A percentile compares a stretch with the other conserved stretches of the same genome.
phyloP scores from a whole-genome alignment of 1,140 invertebrate species.

The Dinoponera quadriceps region DNA sequence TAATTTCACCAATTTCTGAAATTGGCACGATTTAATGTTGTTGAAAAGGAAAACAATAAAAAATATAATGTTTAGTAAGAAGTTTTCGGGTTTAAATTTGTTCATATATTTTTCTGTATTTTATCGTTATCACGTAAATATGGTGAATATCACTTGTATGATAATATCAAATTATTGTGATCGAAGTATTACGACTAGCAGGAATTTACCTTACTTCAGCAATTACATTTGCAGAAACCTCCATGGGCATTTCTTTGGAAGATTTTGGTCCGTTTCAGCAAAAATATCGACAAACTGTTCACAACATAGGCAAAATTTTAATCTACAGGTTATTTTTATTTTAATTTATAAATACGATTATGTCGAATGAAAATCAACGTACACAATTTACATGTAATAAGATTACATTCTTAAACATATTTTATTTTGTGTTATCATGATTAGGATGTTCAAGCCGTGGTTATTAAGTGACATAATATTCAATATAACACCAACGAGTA shows the following conservation, averaged over 20 bases:
- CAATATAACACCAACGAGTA: slow-evolving; percentile 82
- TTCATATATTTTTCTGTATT: too few relatives aligned
- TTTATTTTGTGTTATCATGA: neutral
- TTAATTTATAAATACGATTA: slow-evolving; percentile 7
- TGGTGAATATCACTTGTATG: too few relatives aligned
- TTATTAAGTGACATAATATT: slow-evolving; percentile 86
- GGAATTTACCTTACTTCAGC: neutral
- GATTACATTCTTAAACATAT: neutral
- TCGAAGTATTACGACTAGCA: neutral
- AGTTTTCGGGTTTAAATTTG: too few relatives aligned
- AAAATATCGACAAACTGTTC: slow-evolving; percentile 88
- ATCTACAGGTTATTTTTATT: too few relatives aligned
- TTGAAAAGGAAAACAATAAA: too few relatives aligned
- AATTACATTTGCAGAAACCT: slow-evolving; percentile 88
- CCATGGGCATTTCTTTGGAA: slow-evolving; percentile 91
- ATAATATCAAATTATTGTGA: neutral
- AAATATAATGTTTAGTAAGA: too few relatives aligned
- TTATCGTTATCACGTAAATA: too few relatives aligned
- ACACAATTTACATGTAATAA: too few relatives aligned
- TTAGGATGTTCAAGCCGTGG: slow-evolving; percentile 88
- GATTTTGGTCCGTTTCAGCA: slow-evolving; percentile 85
- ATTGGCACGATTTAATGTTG: too few relatives aligned
- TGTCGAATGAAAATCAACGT: neutral
- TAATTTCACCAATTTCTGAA: too few relatives aligned
- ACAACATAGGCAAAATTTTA: slow-evolving; percentile 74